These are phyloP conservation scores for Dynastes grantii DNA, from an alignment of 2,888 invertebrate species.

Conservation along the genomic window DNA sequence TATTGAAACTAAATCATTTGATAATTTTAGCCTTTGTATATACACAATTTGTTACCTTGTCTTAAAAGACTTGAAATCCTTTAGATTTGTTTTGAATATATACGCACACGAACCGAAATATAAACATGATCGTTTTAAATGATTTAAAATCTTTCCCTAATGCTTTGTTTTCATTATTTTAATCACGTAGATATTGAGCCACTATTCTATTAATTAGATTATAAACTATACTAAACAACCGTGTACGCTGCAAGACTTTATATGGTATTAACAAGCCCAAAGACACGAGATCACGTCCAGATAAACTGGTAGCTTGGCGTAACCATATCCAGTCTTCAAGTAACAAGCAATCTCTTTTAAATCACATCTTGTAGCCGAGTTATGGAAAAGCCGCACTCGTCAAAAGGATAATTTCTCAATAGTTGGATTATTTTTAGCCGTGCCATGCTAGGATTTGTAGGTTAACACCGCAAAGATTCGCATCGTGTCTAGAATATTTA, in stretches of 20 bases:
- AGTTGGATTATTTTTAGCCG: not conserved
- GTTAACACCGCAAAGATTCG: constrained; percentile 9
- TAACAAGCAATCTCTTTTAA: not conserved
- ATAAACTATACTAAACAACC: too few relatives aligned
- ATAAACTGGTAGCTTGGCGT: constrained; percentile 5
- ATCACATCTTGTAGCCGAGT: not conserved
- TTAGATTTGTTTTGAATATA: too few relatives aligned
- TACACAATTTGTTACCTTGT: too few relatives aligned
- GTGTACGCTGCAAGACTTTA: not conserved
- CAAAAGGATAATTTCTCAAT: not conserved
- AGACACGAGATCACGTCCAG: not conserved
- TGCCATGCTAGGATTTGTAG: not conserved
- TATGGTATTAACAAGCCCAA: not conserved
- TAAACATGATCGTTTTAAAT: too few relatives aligned
- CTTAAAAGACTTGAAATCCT: too few relatives aligned
- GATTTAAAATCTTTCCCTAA: too few relatives aligned
- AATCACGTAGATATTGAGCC: too few relatives aligned
- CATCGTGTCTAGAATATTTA: constrained; percentile 11
- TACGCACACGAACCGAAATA: too few relatives aligned
- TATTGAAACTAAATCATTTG: too few relatives aligned
- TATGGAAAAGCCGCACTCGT: not conserved
- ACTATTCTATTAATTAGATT: too few relatives aligned
- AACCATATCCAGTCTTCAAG: constrained; percentile 19
- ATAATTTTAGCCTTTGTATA: too few relatives aligned
- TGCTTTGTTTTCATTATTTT: too few relatives aligned